phyloP scores from a whole-genome alignment of 1,140 invertebrate genomes.

The Chymomyza costata region DNA sequence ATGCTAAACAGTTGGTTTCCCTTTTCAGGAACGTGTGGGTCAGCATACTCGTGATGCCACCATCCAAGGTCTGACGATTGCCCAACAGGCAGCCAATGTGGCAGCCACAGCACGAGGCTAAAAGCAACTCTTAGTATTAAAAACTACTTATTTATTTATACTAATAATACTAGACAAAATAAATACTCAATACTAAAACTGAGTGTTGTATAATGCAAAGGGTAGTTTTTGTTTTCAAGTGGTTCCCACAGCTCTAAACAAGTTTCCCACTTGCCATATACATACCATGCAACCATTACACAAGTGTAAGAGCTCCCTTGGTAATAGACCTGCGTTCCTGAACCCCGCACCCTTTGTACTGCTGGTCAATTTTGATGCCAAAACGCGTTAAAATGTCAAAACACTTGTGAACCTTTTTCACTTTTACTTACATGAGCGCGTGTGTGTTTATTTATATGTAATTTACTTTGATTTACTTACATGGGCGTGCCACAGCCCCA shows the following conservation, averaged over 20 bases:
- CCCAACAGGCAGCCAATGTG: slow-evolving; percentile 66
- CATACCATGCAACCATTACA: slow-evolving; percentile 24
- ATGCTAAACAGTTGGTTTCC: not conserved
- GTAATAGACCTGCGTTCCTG: slow-evolving; percentile 41
- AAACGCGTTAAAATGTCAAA: slow-evolving; percentile 65
- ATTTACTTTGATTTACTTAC: slow-evolving; percentile 64
- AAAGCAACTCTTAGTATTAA: slow-evolving; percentile 1
- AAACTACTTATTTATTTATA: slow-evolving; percentile 6
- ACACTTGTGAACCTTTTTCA: slow-evolving; percentile 49
- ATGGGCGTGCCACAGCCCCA: too few relatives aligned
- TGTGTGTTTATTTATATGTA: slow-evolving; percentile 32
- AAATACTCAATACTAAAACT: too few relatives aligned
- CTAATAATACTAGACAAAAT: too few relatives aligned
- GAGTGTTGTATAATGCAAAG: too few relatives aligned
- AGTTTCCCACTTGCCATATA: not conserved
- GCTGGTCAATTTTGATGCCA: slow-evolving; percentile 52
- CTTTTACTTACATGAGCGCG: slow-evolving; percentile 22
- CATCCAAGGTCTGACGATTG: slow-evolving; percentile 59
- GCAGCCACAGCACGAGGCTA: slow-evolving; percentile 54
- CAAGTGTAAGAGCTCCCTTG: slow-evolving; percentile 69
- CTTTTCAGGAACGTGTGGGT: slow-evolving; percentile 56
- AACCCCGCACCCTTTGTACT: slow-evolving; percentile 16
- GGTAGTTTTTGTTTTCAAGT: too few relatives aligned
- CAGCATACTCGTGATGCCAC: slow-evolving; percentile 63
- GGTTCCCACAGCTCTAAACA: slow-evolving; percentile 60